These are phyloP conservation scores for Centrocercus urophasianus DNA, from an alignment of 2,113 vertebrate genomes.

Conservation along the genomic window DNA sequence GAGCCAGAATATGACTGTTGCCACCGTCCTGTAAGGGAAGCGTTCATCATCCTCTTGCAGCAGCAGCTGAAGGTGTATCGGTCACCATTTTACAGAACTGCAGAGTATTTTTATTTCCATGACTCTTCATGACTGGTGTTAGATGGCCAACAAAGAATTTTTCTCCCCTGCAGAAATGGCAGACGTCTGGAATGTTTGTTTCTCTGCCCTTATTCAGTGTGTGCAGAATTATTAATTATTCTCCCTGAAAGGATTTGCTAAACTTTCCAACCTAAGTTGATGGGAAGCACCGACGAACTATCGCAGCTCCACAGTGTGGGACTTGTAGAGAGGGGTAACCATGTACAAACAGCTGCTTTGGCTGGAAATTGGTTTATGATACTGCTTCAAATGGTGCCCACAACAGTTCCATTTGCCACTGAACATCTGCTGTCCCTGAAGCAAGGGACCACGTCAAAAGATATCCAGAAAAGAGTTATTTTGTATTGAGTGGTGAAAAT, in stretches of 20 bases:
- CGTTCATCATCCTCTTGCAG: neutral
- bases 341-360: neutral
- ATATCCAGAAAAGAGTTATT: too few relatives aligned
- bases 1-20: neutral
- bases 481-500: neutral
- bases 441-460: too few relatives aligned
- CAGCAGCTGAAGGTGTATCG: neutral
- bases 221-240: neutral
- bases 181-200: neutral
- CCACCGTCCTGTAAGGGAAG: neutral
- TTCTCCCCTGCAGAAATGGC: neutral
- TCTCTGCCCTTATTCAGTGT: neutral
- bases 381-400: neutral
- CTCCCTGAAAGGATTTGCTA: neutral
- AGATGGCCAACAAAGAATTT: neutral
- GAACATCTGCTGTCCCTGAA: neutral
- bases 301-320: neutral
- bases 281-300: neutral
- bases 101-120: neutral
- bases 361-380: neutral
- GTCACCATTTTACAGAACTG: neutral
- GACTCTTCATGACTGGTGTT: fast-evolving
- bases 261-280: neutral
- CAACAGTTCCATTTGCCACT: neutral
- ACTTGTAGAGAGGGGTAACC: neutral